Base-by-base conservation (phyloP, 1,140 invertebrate genomes). In the Papilio aristodemus region DNA sequence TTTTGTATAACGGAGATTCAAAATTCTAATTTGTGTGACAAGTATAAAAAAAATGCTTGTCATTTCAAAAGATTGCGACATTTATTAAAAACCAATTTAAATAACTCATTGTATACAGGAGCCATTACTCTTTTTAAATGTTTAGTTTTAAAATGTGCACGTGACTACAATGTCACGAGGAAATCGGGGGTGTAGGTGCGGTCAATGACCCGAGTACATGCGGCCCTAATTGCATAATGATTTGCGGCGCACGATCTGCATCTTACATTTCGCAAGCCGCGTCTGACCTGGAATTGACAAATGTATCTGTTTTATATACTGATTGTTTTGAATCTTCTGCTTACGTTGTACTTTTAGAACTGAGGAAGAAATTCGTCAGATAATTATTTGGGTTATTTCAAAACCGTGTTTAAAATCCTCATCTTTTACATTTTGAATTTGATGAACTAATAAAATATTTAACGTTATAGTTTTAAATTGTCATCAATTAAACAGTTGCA, bases 221-320 rank as follows among this genome's bases (percentile, higher is more conserved):
- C 75, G 79, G 76, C 81, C 81, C 81, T 86, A 83, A 87, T 87
- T 83, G 80, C 75, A 83, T 77, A 86, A 89, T 84, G 75, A 77
- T 81, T 77, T 74, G 81, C 79, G 82, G 68, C 74, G 69, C 73
- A 72, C 75, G 71, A 83, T 75, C 54, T 69, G 74, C 75, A 80
- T 77, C 64, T 69, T 75, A 62, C 75, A 77, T 74, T 76, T 78
- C 76, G 69, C 75, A 77, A 72, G 67, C 75, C 67, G 66, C 41
- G 68, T 66, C 68, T 57, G 62, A 58, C 43, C 64, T 39, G 22
- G 36, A 62, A 62, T 62, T 17, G 14, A 36, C 27, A 6, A 32
- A 32, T 10, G 36, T 4, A 38, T 22, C 0, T 10, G 27, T 19
- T 62, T 39, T 38, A 32, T 25, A n/a, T 59, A 1, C 13, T 22